Evolutionary conservation across 2,797 vertebrate species (phyloP), one percentile per base, ranked within the genome.

Genomic region (Geotrypetes seraphini): DNA sequence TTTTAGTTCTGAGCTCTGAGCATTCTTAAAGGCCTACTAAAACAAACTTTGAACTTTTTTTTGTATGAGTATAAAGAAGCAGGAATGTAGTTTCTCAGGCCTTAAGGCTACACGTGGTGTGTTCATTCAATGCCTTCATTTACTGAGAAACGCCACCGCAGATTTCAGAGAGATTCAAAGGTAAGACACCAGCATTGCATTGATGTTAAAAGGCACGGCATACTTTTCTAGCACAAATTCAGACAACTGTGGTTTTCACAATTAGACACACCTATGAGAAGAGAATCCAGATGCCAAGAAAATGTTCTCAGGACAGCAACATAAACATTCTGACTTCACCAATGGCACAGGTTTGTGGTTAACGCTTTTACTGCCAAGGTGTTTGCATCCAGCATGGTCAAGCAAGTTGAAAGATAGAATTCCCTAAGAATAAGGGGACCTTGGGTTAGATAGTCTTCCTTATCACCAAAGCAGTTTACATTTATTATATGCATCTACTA

Each of bases 241-340:
- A 55, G 31, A 49, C 40, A 75, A 49, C 65, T 68, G 54, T 31
- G 31, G 52, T 33, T 61, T 66, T 47, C n/a, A 61, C 40, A 60
- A 73, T 66, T 66, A 59, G 64, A 65, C 56, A 73, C 59, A 77
- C 61, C 69, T 69, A 60, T 30, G 36, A 47, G 52, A n/a, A 69
- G 60, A 42, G 57, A 54, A 50, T 40, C 5, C 4, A 43, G 33
- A 56, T 53, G 56, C 63, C 61, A 68, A 63, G 43, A 68, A 75
- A 65, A 66, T 25, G 42, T 75, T 66, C 53, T 61, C 65, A 67
- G 43, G 52, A 55, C 46, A 67, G 46, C 71, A 64, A 58, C 47
- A 28, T 55, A 68, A 71, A 53, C 43, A 57, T 28, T 15, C 43
- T 71, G 60, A 75, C 57, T 57, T 70, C 58, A 58, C 41, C 51